Percentiles rank a stretch among this genome's conserved stretches.
Conservation (phyloP, 1,140 invertebrate species). For the Drosophila equinoxialis region DNA sequence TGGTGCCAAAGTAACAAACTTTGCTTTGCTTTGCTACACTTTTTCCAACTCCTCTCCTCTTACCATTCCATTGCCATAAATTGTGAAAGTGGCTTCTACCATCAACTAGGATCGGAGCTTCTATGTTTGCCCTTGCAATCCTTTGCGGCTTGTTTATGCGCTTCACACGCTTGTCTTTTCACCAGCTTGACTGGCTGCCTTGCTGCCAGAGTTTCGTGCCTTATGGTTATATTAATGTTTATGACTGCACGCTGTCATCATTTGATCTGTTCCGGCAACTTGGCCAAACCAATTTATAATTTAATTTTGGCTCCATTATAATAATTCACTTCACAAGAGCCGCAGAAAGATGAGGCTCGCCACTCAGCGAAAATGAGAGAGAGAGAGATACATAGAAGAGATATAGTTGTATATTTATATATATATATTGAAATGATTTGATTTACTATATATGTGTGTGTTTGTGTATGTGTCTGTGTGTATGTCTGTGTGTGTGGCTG, state of each 20-base stretch:
- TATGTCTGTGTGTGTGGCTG: conserved; percentile 12
- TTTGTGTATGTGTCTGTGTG: conserved; percentile 22
- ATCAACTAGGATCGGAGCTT: conserved; percentile 42
- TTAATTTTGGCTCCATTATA: conserved; percentile 58
- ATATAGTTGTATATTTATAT: background rate
- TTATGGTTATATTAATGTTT: conserved; percentile 79
- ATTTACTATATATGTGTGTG: conserved; percentile 44
- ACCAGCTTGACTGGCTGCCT: background rate
- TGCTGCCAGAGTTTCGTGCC: conserved; percentile 23
- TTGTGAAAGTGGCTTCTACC: conserved; percentile 68
- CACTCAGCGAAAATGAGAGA: background rate
- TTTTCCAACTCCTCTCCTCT: background rate
- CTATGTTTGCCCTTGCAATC: conserved; percentile 37
- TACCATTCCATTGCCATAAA: conserved; percentile 59
- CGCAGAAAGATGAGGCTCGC: background rate
- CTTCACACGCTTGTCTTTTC: conserved; percentile 73
- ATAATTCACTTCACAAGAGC: conserved; percentile 53
- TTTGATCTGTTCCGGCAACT: conserved; percentile 56
- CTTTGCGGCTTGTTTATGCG: conserved; percentile 72
- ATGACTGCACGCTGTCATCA: conserved; percentile 50
- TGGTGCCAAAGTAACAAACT: conserved; percentile 69
- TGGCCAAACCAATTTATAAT: conserved; percentile 69
- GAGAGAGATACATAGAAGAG: background rate
- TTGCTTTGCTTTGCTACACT: conserved; percentile 47
- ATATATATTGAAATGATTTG: conserved; percentile 42